Evolutionary conservation across 2,888 invertebrate genomes (phyloP).

Genomic region (Oxystoma pomonae): DNA sequence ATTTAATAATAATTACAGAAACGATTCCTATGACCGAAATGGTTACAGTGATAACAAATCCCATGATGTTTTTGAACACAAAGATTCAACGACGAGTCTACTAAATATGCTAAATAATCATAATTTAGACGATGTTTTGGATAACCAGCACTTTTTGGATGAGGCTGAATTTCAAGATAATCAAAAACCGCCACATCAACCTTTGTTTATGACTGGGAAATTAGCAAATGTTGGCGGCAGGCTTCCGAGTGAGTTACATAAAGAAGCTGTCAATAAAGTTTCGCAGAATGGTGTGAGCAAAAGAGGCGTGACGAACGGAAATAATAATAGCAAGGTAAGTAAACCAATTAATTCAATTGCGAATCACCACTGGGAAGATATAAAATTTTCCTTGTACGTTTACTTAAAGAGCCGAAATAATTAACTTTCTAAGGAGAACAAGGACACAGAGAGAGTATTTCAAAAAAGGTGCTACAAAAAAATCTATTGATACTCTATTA

Average conservation of each 20-base stretch:
- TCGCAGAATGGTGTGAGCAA: conserved; percentile 14
- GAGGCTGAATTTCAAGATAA: conserved; percentile 25
- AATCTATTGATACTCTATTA: too few relatives aligned
- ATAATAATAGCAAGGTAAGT: too few relatives aligned
- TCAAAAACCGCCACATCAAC: neutral
- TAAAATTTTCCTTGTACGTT: too few relatives aligned
- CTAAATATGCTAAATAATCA: conserved; percentile 48
- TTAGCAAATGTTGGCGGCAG: conserved; percentile 48
- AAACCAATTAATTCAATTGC: too few relatives aligned
- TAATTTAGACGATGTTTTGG: conserved; percentile 45
- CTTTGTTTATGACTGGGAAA: conserved; percentile 35
- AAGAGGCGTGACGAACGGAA: conserved; percentile 8
- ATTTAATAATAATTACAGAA: conserved; percentile 40
- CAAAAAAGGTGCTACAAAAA: too few relatives aligned
- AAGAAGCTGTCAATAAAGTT: conserved; percentile 4
- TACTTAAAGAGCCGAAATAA: too few relatives aligned
- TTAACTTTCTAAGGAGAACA: too few relatives aligned
- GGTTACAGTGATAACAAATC: conserved; percentile 28
- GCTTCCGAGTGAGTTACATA: conserved; percentile 40
- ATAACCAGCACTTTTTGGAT: conserved; percentile 48
- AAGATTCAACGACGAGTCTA: conserved; percentile 26
- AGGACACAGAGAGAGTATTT: too few relatives aligned
- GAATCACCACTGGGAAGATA: too few relatives aligned
- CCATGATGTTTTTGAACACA: conserved; percentile 23
- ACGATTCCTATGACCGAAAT: conserved; percentile 41